Evolutionary conservation across 1,140 invertebrate genomes (phyloP), one percentile per base, ranked within the genome.

Genomic region (Bombus terrestris): DNA sequence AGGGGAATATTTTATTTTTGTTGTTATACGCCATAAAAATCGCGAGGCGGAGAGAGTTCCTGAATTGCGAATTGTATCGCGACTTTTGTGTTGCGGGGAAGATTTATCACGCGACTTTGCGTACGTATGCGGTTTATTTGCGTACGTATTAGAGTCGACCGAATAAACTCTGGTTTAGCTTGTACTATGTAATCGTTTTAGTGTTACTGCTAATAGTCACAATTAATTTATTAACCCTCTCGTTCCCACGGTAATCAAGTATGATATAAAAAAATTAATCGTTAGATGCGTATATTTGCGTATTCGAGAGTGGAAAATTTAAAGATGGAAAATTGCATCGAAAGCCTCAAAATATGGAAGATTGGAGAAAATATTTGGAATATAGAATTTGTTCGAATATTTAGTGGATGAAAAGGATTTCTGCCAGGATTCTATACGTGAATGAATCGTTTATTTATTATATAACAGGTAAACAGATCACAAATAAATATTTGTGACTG

Each of bases 1-100:
- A 76, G 59, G 25, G 9, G 75, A 78, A 84, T 84, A 78, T 69
- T 84, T 84, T 59, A 69, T 41, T 43, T 22, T 3, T 43, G 39
- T 22, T 10, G 32, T 10, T 9, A 22, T 10, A 35, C 3, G 10
- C 22, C 74, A 12, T 25, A 57, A 28, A 10, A 35, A 57, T 28
- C 8, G 15, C 59, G 28, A 28, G 5, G 18, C 32, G 47, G 41
- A n/a, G n/a, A 66, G n/a, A 32, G 41, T 53, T 68, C 3, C 41
- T 3, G 22, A 28, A 28, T 22, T 53, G 5, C 18, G 47, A 53
- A 53, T 53, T 53, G 47, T 53, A 53, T 53, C 5, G 47, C 47
- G 35, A 73, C 32, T 39, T 25, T 81, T 41, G 22, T 12, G 6
- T 2, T 22, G 1, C 18, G 2, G 15, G 10, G 8, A 53, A 72